These are phyloP conservation scores for Auanema freiburgensis DNA, from an alignment of 2,888 invertebrate genomes.

Conservation along the genomic window DNA sequence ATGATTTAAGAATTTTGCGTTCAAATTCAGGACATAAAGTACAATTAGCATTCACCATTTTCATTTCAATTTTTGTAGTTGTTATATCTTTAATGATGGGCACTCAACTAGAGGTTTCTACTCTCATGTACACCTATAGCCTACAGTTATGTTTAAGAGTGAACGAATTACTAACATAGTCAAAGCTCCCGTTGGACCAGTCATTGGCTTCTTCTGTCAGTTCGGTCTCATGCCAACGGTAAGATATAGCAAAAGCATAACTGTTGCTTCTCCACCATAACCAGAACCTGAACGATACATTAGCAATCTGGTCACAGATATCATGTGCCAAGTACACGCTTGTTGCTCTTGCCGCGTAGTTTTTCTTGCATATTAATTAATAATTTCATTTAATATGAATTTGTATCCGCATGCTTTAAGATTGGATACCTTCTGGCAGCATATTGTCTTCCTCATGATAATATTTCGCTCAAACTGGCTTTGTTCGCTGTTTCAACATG, in stretches of 20 bases:
- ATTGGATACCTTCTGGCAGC: slow-evolving; percentile 17
- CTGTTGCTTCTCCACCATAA: too few species aligned
- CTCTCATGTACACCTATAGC: not conserved
- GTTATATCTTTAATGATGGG: slow-evolving; percentile 68
- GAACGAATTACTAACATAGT: slow-evolving; percentile 57
- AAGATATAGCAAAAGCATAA: too few species aligned
- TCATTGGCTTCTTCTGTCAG: slow-evolving; percentile 67
- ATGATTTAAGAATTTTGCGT: slow-evolving; percentile 25
- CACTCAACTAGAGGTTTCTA: slow-evolving; percentile 66
- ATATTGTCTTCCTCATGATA: slow-evolving; percentile 7
- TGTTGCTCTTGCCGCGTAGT: too few species aligned
- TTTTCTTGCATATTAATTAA: too few species aligned
- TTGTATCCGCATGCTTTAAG: slow-evolving; percentile 6
- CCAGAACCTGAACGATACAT: not conserved
- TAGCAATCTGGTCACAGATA: not conserved
- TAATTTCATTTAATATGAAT: not conserved
- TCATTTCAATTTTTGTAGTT: slow-evolving; percentile 64
- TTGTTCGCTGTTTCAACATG: slow-evolving; percentile 67
- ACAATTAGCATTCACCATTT: slow-evolving; percentile 58
- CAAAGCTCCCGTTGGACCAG: slow-evolving; percentile 66
- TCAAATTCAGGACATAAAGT: slow-evolving; percentile 22
- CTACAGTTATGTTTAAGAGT: not conserved
- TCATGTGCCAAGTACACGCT: not conserved
- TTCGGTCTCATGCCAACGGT: slow-evolving; percentile 68
- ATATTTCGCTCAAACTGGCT: slow-evolving; percentile 25